phyloP scores from a whole-genome alignment of 2,888 invertebrate species.

The Tachina fera region DNA sequence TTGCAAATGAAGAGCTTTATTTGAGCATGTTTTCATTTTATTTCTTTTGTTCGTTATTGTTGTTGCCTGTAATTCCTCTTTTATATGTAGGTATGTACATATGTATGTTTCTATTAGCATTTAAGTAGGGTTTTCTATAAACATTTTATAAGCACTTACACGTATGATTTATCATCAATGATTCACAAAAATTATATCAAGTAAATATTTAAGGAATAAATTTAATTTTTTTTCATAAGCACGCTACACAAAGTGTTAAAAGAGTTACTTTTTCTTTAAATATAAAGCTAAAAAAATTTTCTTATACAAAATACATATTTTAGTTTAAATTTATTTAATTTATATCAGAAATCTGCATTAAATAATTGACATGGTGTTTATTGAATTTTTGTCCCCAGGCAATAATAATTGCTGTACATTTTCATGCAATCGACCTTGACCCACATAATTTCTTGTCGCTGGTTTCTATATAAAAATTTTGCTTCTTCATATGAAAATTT shows the following conservation, averaged over 20 bases:
- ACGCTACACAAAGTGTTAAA: neutral
- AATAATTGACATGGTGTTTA: neutral
- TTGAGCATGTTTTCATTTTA: constrained; percentile 37
- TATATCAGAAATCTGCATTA: neutral
- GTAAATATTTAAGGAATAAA: constrained; percentile 14
- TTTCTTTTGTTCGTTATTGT: constrained; percentile 10
- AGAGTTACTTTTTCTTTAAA: neutral
- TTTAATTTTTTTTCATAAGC: neutral
- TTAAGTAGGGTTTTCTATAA: constrained; percentile 16
- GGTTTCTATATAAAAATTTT: neutral
- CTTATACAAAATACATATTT: neutral
- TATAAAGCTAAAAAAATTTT: neutral
- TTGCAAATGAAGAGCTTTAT: constrained; percentile 58
- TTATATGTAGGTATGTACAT: neutral
- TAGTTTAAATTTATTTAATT: neutral
- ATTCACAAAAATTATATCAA: constrained; percentile 11
- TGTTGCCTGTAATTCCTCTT: constrained; percentile 39
- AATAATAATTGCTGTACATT: constrained; percentile 29
- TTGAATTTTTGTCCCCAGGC: neutral
- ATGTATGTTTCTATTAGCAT: neutral
- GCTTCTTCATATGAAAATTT: constrained; percentile 28
- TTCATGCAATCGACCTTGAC: constrained; percentile 22
- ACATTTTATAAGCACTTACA: constrained; percentile 48
- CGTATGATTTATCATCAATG: constrained; percentile 61
- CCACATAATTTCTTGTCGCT: neutral